Conservation (phyloP, 2,888 invertebrate genomes). For the Lithophane leautieri region DNA sequence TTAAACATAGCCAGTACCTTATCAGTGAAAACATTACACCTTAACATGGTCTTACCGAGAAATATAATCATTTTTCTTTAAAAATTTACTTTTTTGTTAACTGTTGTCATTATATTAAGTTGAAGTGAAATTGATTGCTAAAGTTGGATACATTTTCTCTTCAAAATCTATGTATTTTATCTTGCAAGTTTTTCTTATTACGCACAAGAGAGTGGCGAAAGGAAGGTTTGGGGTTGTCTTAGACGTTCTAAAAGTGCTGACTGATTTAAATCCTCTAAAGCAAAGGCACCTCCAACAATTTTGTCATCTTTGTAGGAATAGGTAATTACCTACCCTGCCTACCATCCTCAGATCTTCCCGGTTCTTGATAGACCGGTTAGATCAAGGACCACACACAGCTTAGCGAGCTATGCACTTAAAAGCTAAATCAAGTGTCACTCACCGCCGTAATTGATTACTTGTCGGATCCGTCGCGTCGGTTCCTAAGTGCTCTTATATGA, state of each 20-base stretch:
- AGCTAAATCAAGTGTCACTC: conserved; percentile 39
- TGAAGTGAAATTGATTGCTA: conserved; percentile 46
- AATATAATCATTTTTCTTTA: conserved; percentile 32
- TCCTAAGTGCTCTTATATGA: conserved; percentile 28
- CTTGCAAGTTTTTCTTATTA: neutral
- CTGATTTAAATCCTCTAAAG: neutral
- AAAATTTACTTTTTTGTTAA: conserved; percentile 39
- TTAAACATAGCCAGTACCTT: conserved; percentile 44
- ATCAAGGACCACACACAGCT: conserved; percentile 45
- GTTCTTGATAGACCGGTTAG: conserved; percentile 28
- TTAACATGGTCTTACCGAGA: conserved; percentile 40
- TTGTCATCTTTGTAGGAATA: neutral
- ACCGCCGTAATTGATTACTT: conserved; percentile 51
- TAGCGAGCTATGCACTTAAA: conserved; percentile 21
- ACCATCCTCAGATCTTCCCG: neutral
- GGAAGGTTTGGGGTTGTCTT: too few relatives aligned
- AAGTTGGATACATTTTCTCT: conserved; percentile 20
- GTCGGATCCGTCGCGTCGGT: conserved; percentile 29
- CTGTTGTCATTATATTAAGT: conserved; percentile 8
- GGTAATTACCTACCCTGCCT: conserved; percentile 12
- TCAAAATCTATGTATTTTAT: conserved; percentile 8
- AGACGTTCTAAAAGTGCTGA: neutral
- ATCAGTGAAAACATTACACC: conserved; percentile 50
- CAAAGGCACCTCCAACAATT: neutral
- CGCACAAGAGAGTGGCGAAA: neutral